These are phyloP conservation scores for Chitala chitala DNA, from an alignment of 2,113 vertebrate species.

Conservation along the genomic window DNA sequence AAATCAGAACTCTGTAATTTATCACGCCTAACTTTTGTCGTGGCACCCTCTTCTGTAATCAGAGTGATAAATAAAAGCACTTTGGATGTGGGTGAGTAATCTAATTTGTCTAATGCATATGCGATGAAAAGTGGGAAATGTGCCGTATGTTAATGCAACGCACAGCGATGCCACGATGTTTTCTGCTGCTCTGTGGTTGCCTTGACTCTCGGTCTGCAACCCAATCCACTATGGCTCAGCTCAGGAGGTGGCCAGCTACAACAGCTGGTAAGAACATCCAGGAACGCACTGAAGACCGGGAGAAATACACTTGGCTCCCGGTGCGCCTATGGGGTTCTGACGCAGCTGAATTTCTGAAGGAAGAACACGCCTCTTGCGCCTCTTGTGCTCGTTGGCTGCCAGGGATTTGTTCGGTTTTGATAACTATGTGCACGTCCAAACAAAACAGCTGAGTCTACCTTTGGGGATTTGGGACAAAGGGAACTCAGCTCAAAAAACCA, in stretches of 20 bases:
- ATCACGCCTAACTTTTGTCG: conserved; percentile 69
- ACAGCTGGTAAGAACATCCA: not conserved
- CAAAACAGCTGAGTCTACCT: not conserved
- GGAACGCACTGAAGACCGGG: no score
- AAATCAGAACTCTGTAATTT: conserved; percentile 59
- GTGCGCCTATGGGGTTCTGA: not conserved
- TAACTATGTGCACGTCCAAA: not conserved
- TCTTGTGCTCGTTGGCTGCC: not conserved
- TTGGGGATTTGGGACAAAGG: not conserved
- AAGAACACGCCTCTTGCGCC: not conserved
- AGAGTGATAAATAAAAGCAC: conserved; percentile 63
- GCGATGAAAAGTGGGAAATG: conserved; percentile 60
- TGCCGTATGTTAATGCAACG: not conserved
- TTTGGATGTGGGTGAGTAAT: conserved; percentile 62
- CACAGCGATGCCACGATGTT: not conserved
- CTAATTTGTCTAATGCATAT: conserved; percentile 66
- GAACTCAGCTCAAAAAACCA: no score
- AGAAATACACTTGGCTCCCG: not conserved
- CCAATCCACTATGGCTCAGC: no score
- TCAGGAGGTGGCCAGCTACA: not conserved
- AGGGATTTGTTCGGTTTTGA: not conserved
- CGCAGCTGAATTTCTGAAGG: not conserved
- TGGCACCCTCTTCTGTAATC: conserved; percentile 61
- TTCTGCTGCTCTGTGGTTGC: not conserved
- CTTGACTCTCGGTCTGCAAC: no score